Base-by-base conservation (phyloP, 2,113 vertebrate genomes). In the Semicossyphus pulcher region DNA sequence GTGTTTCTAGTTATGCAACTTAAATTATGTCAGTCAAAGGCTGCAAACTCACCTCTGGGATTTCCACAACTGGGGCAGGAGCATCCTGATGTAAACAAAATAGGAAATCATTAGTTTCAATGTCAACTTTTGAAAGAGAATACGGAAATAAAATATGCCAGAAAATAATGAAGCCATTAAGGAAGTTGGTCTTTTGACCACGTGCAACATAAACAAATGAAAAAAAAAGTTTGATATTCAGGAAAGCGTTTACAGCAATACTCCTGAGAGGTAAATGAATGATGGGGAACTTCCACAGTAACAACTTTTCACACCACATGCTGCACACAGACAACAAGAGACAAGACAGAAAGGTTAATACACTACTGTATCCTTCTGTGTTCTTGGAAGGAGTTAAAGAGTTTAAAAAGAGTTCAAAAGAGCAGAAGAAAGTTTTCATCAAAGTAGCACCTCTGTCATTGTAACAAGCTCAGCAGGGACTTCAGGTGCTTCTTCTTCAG, bases 401-500 rank as follows among this genome's bases (percentile, higher is more conserved):
- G n/a, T n/a, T n/a, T n/a, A 8, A 41, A 47, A 21, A 6, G 3
- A 31, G 20, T 31, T 39, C 1, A 73, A 23, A 26, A 53, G 7
- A 34, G 10, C 37, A 41, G 16, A 69, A 15, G 34, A 11, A 11
- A 39, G 0, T 60, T 59, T 61, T 11, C 10, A 21, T 62, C 3
- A 25, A 11, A 15, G 54, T 7, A 2, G 72, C 80, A 89, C 90
- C 88, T 89, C 67, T 83, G 58, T 23, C n/a, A 61, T 12, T 11
- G 75, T 21, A 26, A 64, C 25, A 5, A 73, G 18, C 53, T 80
- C 76, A 8, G 74, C 74, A 5, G 29, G 25, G 7, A 64, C 61
- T 47, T 72, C 61, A 4, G 66, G 14, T 34, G 44, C 23, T 0
- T 51, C 57, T 32, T 90, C 80, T 66, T 83, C 67, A 18, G 18